Evolutionary conservation across 1,140 invertebrate genomes (phyloP).

Genomic region (Drosophila triauraria): DNA sequence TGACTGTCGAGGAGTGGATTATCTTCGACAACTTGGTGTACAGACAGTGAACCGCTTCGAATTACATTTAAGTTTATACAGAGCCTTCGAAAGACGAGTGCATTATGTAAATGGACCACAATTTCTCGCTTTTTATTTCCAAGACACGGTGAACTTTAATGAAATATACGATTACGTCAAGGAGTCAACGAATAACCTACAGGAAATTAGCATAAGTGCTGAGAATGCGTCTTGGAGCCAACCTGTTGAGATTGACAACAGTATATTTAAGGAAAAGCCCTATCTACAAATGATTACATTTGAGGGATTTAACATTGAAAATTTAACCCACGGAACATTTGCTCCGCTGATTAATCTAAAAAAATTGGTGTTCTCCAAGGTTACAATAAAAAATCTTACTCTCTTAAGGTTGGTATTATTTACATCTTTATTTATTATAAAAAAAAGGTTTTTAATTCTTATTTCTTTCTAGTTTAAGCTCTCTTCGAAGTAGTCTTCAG

Average conservation of each 20-base stretch:
- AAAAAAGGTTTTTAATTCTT: background rate
- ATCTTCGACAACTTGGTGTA: constrained; percentile 18
- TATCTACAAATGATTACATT: background rate
- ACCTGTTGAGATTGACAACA: background rate
- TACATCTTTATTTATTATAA: no score
- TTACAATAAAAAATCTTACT: background rate
- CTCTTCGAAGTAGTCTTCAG: constrained; percentile 2
- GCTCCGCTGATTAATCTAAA: background rate
- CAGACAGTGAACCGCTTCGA: constrained; percentile 10
- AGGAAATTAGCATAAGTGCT: constrained; percentile 1
- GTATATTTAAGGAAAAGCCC: background rate
- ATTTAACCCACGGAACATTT: background rate
- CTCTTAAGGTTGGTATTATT: background rate
- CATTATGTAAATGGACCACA: constrained; percentile 4
- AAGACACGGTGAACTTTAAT: background rate
- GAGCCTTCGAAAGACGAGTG: constrained; percentile 9
- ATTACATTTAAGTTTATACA: background rate
- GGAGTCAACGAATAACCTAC: background rate
- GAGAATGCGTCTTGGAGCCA: background rate
- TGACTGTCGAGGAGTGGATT: background rate
- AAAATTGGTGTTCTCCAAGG: background rate
- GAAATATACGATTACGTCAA: constrained; percentile 4
- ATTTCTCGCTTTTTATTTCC: constrained; percentile 1
- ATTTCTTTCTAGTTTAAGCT: background rate
- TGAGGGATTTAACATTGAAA: constrained; percentile 3